Conservation (phyloP, 2,113 vertebrate genomes). For the Neogobius melanostomus region DNA sequence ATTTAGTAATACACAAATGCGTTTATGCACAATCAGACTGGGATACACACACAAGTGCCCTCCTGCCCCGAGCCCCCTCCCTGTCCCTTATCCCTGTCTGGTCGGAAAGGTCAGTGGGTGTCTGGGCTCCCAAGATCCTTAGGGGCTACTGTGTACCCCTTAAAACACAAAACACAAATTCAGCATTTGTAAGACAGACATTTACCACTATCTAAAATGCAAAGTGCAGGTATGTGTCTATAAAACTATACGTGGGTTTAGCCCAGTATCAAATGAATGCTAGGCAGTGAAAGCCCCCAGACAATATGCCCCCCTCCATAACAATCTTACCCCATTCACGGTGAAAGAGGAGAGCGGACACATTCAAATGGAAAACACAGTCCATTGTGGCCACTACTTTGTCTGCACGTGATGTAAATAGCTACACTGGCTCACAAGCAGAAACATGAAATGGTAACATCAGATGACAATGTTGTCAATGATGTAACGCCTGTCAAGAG, state of each 20-base stretch:
- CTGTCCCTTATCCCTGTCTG: constrained; percentile 95
- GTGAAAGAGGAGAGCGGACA: constrained; percentile 60
- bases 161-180: constrained; percentile 6
- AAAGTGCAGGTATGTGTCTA: constrained; percentile 68
- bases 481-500: constrained; percentile 21
- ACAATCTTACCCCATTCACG: constrained; percentile 20
- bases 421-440: constrained; percentile 55
- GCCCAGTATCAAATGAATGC: constrained; percentile 69
- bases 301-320: constrained; percentile 31
- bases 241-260: constrained; percentile 2
- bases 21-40: constrained; percentile 18
- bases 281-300: constrained; percentile 78
- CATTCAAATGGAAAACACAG: constrained; percentile 75
- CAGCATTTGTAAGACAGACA: constrained; percentile 75
- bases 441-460: constrained; percentile 47
- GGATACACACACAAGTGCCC: constrained; percentile 52
- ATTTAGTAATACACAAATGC: constrained; percentile 42
- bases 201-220: constrained; percentile 80
- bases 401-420: constrained; percentile 72
- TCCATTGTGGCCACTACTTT: constrained; percentile 62
- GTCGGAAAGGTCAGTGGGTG: constrained; percentile 97
- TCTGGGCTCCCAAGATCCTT: constrained; percentile 92
- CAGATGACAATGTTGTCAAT: constrained; percentile 33
- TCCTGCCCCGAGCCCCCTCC: constrained; percentile 65
- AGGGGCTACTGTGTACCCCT: constrained; percentile 36